Evolutionary conservation across 2,888 invertebrate species (phyloP).

Genomic region (Diarsia dahlii): DNA sequence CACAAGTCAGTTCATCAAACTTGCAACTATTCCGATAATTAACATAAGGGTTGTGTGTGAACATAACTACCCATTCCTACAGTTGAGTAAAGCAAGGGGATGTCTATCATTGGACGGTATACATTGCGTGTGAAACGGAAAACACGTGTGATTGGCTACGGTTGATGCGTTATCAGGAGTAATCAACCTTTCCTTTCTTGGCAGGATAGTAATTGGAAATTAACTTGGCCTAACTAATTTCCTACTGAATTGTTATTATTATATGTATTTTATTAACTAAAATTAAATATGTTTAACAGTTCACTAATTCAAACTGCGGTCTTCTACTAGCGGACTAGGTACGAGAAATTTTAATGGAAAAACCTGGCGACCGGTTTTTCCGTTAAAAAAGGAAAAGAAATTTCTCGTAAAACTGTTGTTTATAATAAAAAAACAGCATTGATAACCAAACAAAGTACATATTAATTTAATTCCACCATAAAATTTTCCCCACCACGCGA

Average conservation of each 20-base stretch:
- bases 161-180: conserved; percentile 49
- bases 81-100: conserved; percentile 18
- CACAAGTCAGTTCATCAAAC: background rate
- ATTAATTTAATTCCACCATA: background rate
- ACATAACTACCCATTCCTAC: background rate
- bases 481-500: background rate
- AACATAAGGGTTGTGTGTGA: background rate
- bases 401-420: too few relatives aligned
- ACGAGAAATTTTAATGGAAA: background rate
- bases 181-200: conserved; percentile 33
- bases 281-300: background rate
- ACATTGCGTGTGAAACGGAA: conserved; percentile 51
- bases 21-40: conserved; percentile 28
- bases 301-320: background rate
- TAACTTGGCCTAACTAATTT: background rate
- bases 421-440: too few relatives aligned
- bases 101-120: conserved; percentile 41
- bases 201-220: conserved; percentile 46
- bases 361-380: too few relatives aligned
- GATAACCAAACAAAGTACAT: background rate
- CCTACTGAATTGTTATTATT: background rate
- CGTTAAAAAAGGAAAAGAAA: too few relatives aligned
- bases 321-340: too few relatives aligned
- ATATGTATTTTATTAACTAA: background rate
- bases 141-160: conserved; percentile 44